Conservation (phyloP, 2,113 vertebrate genomes). For the Fukomys damarensis region DNA sequence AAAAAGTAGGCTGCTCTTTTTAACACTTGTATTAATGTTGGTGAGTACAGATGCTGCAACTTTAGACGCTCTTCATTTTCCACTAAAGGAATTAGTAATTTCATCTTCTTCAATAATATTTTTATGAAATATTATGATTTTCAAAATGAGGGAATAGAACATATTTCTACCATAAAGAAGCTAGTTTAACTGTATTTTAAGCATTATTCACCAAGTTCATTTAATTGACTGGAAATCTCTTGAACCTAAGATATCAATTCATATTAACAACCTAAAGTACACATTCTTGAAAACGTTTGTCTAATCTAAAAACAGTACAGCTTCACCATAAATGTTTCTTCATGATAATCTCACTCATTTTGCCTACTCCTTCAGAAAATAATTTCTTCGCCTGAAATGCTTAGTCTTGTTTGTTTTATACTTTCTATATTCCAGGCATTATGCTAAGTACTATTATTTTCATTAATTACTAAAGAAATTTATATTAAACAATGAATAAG, state of each 20-base stretch:
- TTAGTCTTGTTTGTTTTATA: background rate
- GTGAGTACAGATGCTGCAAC: background rate
- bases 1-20: background rate
- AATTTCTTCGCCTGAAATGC: conserved; percentile 24
- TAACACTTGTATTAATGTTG: background rate
- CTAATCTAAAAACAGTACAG: background rate
- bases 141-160: background rate
- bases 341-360: background rate
- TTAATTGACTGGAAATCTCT: background rate
- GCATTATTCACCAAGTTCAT: background rate
- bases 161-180: conserved; percentile 25
- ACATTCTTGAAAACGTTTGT: background rate
- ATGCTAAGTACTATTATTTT: background rate
- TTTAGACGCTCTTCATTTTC: background rate
- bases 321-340: background rate
- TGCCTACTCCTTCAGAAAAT: conserved; percentile 32
- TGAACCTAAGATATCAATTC: background rate
- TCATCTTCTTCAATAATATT: background rate
- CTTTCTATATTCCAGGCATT: background rate
- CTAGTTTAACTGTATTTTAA: background rate
- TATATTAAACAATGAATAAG: background rate
- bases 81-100: background rate
- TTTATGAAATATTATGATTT: conserved; percentile 5
- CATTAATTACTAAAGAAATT: background rate
- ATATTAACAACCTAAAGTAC: background rate